A percentile compares a stretch with the other conserved stretches of the same genome.
These are phyloP conservation scores for Gastrophysa polygoni DNA, from an alignment of 2,888 invertebrate genomes.

Conservation along the genomic window DNA sequence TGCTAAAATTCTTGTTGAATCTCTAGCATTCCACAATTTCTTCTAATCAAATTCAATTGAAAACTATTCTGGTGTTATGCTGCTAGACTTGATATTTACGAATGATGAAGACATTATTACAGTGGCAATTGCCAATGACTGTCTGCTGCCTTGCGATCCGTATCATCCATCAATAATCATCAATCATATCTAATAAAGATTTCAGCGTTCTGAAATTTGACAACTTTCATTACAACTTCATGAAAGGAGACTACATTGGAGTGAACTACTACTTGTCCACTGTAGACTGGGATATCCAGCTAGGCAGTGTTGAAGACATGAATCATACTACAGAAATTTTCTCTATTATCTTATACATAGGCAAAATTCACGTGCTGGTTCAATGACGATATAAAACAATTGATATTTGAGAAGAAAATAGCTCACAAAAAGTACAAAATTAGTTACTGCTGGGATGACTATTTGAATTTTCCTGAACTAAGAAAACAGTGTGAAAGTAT, in stretches of 20 bases:
- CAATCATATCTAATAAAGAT: slow-evolving; percentile 1
- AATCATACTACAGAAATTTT: slow-evolving; percentile 8
- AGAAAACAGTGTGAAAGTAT: slow-evolving; percentile 1
- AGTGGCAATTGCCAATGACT: not conserved
- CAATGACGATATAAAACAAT: not conserved
- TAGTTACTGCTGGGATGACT: not conserved
- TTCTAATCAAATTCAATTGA: too few species aligned
- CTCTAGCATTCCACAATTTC: not conserved
- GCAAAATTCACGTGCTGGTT: too few species aligned
- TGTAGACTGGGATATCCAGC: not conserved
- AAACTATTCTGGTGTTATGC: not conserved
- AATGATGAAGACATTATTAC: slow-evolving; percentile 1
- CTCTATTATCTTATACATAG: too few species aligned
- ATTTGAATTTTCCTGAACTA: not conserved
- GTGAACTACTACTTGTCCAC: not conserved
- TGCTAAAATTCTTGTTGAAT: not conserved
- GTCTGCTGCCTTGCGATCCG: not conserved
- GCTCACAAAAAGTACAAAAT: not conserved
- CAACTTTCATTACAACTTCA: slow-evolving; percentile 3
- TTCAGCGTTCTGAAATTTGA: slow-evolving; percentile 1
- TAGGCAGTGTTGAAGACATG: not conserved
- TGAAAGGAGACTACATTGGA: slow-evolving; percentile 8
- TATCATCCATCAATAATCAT: not conserved
- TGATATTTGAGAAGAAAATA: not conserved
- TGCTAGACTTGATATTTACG: not conserved